These are phyloP conservation scores for Cheilosia vulpina DNA, from an alignment of 2,888 invertebrate species.

Conservation along the genomic window DNA sequence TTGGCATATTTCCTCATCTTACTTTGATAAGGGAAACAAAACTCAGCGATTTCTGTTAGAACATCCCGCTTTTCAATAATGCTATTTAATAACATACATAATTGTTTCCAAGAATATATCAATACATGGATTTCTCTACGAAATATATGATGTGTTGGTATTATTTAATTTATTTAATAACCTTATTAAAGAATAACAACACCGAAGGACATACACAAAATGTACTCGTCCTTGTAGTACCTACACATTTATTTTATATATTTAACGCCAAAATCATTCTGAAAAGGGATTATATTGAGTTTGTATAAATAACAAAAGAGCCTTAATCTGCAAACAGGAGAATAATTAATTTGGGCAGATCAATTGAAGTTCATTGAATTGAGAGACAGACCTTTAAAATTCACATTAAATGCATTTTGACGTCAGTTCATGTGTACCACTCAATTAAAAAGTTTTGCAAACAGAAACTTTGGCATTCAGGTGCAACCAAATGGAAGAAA, in stretches of 20 bases:
- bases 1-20: too few species aligned
- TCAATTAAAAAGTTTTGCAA: slow-evolving; percentile 75
- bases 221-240: too few species aligned
- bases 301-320: slow-evolving; percentile 48
- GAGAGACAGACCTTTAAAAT: slow-evolving; percentile 37
- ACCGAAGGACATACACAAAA: too few species aligned
- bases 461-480: slow-evolving; percentile 67
- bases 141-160: too few species aligned
- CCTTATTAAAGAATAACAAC: too few species aligned
- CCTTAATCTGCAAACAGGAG: slow-evolving; percentile 41
- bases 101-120: too few species aligned
- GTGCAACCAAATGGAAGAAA: slow-evolving; percentile 55
- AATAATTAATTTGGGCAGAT: slow-evolving; percentile 67
- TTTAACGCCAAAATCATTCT: neutral
- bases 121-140: too few species aligned
- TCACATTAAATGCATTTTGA: slow-evolving; percentile 58
- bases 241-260: neutral
- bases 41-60: too few species aligned
- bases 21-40: too few species aligned
- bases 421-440: slow-evolving; percentile 41
- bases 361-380: slow-evolving; percentile 62
- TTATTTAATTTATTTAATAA: too few species aligned
- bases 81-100: too few species aligned
- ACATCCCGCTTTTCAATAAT: too few species aligned
- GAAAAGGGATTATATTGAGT: slow-evolving; percentile 1